phyloP scores from a whole-genome alignment of 1,140 invertebrate genomes.

The Spodoptera frugiperda region DNA sequence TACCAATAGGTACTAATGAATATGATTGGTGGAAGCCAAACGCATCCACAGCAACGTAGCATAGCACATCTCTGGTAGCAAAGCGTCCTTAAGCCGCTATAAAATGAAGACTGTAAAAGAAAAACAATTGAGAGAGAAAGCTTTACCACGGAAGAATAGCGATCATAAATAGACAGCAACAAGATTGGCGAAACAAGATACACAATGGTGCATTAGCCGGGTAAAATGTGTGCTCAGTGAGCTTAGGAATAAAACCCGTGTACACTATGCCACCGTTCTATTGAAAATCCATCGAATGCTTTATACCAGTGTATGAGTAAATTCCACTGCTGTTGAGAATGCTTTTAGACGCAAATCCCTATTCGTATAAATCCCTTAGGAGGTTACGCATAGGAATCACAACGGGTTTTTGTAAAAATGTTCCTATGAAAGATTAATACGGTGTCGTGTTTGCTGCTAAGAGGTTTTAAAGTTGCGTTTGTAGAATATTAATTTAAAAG shows the following conservation, averaged over 20 bases:
- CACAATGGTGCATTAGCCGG: slow-evolving; percentile 27
- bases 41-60: too few species aligned
- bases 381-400: background rate
- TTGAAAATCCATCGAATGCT: slow-evolving; percentile 39
- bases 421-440: slow-evolving; percentile 30
- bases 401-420: slow-evolving; percentile 20
- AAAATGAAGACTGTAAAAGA: too few species aligned
- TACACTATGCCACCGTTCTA: slow-evolving; percentile 17
- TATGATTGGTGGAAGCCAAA: too few species aligned
- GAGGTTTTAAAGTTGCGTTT: background rate
- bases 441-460: slow-evolving; percentile 1
- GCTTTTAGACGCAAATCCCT: slow-evolving; percentile 38
- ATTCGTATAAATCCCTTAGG: slow-evolving; percentile 6
- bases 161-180: slow-evolving; percentile 33
- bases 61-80: too few species aligned
- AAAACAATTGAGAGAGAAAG: too few species aligned
- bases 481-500: background rate
- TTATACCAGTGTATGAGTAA: slow-evolving; percentile 15
- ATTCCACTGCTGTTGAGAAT: slow-evolving; percentile 40
- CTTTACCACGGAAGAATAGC: background rate
- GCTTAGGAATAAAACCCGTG: slow-evolving; percentile 38
- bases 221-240: slow-evolving; percentile 32
- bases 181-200: slow-evolving; percentile 30
- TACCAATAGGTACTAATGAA: too few species aligned
- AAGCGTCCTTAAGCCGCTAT: too few species aligned